phyloP scores from a whole-genome alignment of 2,888 invertebrate genomes.

The Torymus aiolomorphi region DNA sequence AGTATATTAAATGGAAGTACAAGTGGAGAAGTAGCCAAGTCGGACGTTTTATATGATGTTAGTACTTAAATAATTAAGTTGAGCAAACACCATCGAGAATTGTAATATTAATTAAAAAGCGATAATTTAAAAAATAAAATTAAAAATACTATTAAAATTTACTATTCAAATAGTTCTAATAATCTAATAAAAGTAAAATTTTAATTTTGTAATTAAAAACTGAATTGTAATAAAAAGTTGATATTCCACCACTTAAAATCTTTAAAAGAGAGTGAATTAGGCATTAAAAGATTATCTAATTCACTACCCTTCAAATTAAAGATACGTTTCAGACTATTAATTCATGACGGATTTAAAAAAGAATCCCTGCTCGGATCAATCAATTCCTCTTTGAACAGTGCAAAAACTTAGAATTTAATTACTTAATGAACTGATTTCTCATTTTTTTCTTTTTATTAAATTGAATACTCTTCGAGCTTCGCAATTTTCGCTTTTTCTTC shows the following conservation, averaged over 20 bases:
- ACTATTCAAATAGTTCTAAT: neutral
- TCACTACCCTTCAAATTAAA: conserved; percentile 11
- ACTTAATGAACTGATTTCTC: conserved; percentile 29
- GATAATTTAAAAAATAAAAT: conserved; percentile 10
- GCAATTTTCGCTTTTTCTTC: conserved; percentile 81
- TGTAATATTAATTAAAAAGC: conserved; percentile 12
- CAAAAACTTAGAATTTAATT: conserved; percentile 47
- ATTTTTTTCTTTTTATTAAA: conserved; percentile 62
- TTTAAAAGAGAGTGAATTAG: conserved; percentile 27
- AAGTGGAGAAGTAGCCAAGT: conserved; percentile 53
- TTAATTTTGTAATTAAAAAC: conserved; percentile 15
- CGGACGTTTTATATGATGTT: conserved; percentile 37
- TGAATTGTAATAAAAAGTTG: conserved; percentile 12
- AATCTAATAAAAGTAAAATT: conserved; percentile 15
- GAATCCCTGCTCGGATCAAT: conserved; percentile 47
- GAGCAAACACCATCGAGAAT: conserved; percentile 36
- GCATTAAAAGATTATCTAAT: conserved; percentile 24
- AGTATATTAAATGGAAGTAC: conserved; percentile 60
- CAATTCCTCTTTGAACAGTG: conserved; percentile 46
- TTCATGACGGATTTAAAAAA: conserved; percentile 30
- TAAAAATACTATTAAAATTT: conserved; percentile 24
- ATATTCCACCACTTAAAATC: conserved; percentile 10
- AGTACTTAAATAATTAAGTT: conserved; percentile 32
- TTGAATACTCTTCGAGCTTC: conserved; percentile 78
- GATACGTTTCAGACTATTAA: conserved; percentile 22